Conservation (phyloP, 1,140 invertebrate genomes). For the Spodoptera frugiperda region DNA sequence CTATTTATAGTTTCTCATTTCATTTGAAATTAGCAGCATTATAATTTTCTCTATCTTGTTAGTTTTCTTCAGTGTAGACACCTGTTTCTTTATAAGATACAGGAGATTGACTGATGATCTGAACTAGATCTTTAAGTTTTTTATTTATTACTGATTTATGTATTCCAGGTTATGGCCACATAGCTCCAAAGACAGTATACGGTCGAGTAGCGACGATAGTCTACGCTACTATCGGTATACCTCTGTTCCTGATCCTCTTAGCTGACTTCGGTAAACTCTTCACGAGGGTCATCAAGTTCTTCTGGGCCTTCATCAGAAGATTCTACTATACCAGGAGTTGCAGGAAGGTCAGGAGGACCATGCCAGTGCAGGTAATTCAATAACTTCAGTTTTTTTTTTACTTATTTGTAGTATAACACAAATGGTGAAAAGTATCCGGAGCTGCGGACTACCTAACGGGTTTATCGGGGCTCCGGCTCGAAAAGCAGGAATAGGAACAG, state of each 20-base stretch:
- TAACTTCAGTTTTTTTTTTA: no score
- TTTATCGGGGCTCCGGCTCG: no score
- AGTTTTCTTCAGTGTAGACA: background rate
- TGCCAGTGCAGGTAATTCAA: slow-evolving; percentile 89
- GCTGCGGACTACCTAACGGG: no score
- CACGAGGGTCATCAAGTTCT: slow-evolving; percentile 95
- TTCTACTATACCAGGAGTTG: slow-evolving; percentile 95
- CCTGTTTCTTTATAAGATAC: no score
- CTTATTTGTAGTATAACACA: no score
- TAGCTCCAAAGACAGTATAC: slow-evolving; percentile 93
- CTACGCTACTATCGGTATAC: slow-evolving; percentile 98
- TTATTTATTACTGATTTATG: background rate
- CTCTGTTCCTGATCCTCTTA: slow-evolving; percentile 95
- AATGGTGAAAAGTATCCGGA: no score
- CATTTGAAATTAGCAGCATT: no score
- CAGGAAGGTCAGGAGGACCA: slow-evolving; percentile 90
- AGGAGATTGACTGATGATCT: no score
- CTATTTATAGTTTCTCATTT: no score
- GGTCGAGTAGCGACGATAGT: slow-evolving; percentile 96
- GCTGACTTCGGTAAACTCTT: slow-evolving; percentile 98
- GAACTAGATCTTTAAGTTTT: no score
- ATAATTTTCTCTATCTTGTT: no score
- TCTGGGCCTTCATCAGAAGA: slow-evolving; percentile 96
- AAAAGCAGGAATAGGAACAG: no score
- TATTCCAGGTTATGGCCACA: slow-evolving; percentile 96